A percentile compares a stretch with the other conserved stretches of the same genome.
Evolutionary conservation across 2,888 invertebrate genomes (phyloP).

Genomic region (Cerceris ruficornis): DNA sequence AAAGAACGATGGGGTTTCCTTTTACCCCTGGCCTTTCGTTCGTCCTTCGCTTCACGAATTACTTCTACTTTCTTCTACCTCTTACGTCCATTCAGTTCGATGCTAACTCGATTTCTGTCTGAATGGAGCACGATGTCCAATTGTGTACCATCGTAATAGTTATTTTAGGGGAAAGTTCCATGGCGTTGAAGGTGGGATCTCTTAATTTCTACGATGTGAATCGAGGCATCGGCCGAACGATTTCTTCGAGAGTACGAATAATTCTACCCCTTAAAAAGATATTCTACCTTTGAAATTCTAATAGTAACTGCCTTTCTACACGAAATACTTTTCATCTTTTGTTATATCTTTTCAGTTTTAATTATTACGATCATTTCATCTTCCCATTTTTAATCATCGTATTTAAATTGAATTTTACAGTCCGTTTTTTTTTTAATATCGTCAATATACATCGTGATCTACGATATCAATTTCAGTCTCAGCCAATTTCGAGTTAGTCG

Average conservation of each 20-base stretch:
- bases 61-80: constrained; percentile 30
- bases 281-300: too few species aligned
- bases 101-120: constrained; percentile 45
- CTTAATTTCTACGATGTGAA: constrained; percentile 24
- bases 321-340: not conserved
- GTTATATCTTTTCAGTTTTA: not conserved
- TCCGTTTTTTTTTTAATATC: not conserved
- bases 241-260: not conserved
- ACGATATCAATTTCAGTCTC: constrained; percentile 9
- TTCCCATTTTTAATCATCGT: not conserved
- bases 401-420: not conserved
- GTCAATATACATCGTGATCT: constrained; percentile 8
- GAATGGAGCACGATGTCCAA: constrained; percentile 38
- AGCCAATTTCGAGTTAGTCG: not conserved
- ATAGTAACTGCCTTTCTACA: too few species aligned
- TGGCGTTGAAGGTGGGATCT: constrained; percentile 18
- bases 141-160: constrained; percentile 34
- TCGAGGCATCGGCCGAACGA: not conserved
- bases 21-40: constrained; percentile 6
- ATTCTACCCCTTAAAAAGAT: not conserved
- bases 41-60: constrained; percentile 30
- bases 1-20: constrained; percentile 33
- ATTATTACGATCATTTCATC: too few species aligned
- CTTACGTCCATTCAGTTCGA: constrained; percentile 35
- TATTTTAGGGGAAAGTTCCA: constrained; percentile 36